Evolutionary conservation across 2,113 vertebrate species (phyloP).

Genomic region (Castor canadensis): DNA sequence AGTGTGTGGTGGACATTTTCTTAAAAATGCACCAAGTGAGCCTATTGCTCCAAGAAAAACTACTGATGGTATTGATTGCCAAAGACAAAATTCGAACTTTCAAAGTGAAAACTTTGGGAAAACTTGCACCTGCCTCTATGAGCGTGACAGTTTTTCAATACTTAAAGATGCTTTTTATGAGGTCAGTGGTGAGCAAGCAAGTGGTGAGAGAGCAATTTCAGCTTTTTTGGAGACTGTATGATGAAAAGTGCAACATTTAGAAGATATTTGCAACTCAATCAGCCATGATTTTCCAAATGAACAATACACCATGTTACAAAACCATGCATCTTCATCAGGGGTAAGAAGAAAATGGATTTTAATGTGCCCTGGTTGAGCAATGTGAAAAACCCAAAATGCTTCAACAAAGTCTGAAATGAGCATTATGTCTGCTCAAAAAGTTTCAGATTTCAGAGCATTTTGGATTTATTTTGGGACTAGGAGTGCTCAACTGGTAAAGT

Average conservation of each 20-base stretch:
- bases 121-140: background rate
- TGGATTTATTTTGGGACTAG: no score
- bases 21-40: background rate
- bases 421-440: background rate
- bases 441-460: background rate
- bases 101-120: background rate
- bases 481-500: background rate
- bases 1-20: background rate
- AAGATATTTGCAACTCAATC: background rate
- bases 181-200: background rate
- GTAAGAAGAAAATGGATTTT: background rate
- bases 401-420: background rate
- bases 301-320: background rate
- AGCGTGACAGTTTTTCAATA: background rate
- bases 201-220: no score
- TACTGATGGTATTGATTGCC: background rate
- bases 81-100: background rate
- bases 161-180: background rate
- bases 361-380: background rate
- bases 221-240: background rate
- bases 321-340: background rate
- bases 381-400: background rate
- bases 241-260: background rate
- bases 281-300: background rate
- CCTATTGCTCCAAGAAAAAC: background rate